phyloP scores from a whole-genome alignment of 2,797 vertebrate species.

The Darevskia nairensis region DNA sequence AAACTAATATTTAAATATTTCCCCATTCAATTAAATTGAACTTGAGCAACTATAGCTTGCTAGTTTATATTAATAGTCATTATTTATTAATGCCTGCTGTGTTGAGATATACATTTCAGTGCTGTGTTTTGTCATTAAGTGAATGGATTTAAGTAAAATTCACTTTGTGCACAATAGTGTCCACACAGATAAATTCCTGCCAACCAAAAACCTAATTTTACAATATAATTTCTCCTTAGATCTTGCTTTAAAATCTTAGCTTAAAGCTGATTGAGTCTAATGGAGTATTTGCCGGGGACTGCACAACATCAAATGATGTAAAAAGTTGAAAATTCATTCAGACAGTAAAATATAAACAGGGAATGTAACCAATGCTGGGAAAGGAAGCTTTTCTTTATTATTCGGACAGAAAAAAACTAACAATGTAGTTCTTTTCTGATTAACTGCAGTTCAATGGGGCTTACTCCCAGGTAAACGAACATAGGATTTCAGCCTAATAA shows the following conservation, averaged over 20 bases:
- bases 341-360: slow-evolving; percentile 15
- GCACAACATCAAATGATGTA: slow-evolving; percentile 1
- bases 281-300: slow-evolving; percentile 12
- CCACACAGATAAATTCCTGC: background rate
- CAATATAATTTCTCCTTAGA: slow-evolving; percentile 21
- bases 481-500: background rate
- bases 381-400: background rate
- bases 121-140: background rate
- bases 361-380: background rate
- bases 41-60: slow-evolving; percentile 1
- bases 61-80: slow-evolving; percentile 10
- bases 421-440: background rate
- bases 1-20: slow-evolving; percentile 23
- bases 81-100: background rate
- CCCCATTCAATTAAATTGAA: background rate
- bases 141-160: slow-evolving; percentile 40
- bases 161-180: background rate
- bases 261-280: background rate
- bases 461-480: background rate
- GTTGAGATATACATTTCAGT: background rate
- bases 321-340: slow-evolving; percentile 38
- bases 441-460: background rate
- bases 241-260: slow-evolving; percentile 16
- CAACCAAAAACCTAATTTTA: slow-evolving; percentile 32
- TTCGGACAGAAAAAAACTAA: background rate